Evolutionary conservation across 1,140 invertebrate species (phyloP).

Genomic region (Diabrotica virgifera): DNA sequence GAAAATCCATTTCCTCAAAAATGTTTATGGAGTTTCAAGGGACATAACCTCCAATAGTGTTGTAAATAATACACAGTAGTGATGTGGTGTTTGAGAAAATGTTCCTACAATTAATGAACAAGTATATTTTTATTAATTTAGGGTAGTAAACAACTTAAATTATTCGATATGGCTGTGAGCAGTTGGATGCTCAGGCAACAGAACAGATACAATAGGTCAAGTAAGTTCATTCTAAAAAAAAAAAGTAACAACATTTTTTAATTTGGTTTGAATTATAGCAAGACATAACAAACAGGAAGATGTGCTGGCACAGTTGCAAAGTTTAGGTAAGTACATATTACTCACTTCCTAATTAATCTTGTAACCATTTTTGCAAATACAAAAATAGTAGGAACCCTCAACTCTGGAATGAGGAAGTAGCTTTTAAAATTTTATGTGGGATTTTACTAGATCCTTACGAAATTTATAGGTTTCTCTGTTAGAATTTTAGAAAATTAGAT

Average conservation of each 20-base stretch:
- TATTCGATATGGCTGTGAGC: constrained; percentile 27
- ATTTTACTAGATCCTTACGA: constrained; percentile 1
- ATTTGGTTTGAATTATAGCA: constrained; percentile 17
- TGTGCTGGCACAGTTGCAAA: constrained; percentile 24
- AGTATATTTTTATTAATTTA: constrained; percentile 19
- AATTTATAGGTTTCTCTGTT: constrained; percentile 2
- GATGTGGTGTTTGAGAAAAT: constrained; percentile 18
- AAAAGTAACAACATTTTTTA: constrained; percentile 9
- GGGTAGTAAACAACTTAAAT: constrained; percentile 9
- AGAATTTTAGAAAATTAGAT: no score
- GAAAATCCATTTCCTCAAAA: constrained; percentile 10
- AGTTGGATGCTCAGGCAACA: constrained; percentile 30
- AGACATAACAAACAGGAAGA: constrained; percentile 29
- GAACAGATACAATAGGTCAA: constrained; percentile 24
- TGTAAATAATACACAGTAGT: constrained; percentile 18
- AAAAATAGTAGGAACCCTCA: constrained; percentile 7
- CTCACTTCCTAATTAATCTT: not conserved
- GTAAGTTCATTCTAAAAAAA: constrained; percentile 21
- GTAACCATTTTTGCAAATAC: constrained; percentile 4
- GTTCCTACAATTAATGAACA: constrained; percentile 20
- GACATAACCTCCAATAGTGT: constrained; percentile 14
- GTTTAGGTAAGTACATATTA: constrained; percentile 25
- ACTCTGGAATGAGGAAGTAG: no score
- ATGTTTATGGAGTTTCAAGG: constrained; percentile 7
- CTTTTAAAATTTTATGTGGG: constrained; percentile 1